Percentiles rank a stretch among this genome's conserved stretches.
Evolutionary conservation across 2,888 invertebrate species (phyloP).

Genomic region (Amorpha juglandis): DNA sequence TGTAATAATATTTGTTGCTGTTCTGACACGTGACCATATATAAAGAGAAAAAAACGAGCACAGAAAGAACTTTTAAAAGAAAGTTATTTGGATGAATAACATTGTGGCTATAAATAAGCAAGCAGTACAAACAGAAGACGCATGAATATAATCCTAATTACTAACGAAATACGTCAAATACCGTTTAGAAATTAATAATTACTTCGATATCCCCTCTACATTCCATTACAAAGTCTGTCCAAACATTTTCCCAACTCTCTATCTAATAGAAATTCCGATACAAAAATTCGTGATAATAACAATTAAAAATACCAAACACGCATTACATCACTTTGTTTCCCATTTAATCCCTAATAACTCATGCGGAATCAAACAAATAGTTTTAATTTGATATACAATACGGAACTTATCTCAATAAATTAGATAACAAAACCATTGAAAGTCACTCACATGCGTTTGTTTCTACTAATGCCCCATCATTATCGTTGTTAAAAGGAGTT

Average conservation of each 20-base stretch:
- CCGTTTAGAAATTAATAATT: constrained; percentile 3
- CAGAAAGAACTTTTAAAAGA: background rate
- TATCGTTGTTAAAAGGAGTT: constrained; percentile 5
- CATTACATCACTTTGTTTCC: constrained; percentile 12
- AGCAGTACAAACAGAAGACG: background rate
- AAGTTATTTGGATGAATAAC: background rate
- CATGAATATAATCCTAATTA: background rate
- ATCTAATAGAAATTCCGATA: constrained; percentile 12
- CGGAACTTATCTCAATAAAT: constrained; percentile 30
- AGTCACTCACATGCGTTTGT: background rate
- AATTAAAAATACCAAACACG: constrained; percentile 1
- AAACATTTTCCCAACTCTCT: background rate
- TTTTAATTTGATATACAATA: constrained; percentile 18
- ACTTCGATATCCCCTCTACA: background rate
- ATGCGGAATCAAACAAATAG: constrained; percentile 21
- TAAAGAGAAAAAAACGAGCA: background rate
- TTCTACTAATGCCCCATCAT: constrained; percentile 10
- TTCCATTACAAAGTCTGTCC: background rate
- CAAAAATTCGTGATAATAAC: constrained; percentile 16
- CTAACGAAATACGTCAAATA: constrained; percentile 3
- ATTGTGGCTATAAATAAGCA: background rate
- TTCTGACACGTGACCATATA: background rate
- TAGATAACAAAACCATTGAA: constrained; percentile 31
- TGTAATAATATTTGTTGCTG: constrained; percentile 20
- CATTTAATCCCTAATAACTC: constrained; percentile 22